These are phyloP conservation scores for Macrobrachium rosenbergii DNA, from an alignment of 1,140 invertebrate genomes.

Conservation along the genomic window DNA sequence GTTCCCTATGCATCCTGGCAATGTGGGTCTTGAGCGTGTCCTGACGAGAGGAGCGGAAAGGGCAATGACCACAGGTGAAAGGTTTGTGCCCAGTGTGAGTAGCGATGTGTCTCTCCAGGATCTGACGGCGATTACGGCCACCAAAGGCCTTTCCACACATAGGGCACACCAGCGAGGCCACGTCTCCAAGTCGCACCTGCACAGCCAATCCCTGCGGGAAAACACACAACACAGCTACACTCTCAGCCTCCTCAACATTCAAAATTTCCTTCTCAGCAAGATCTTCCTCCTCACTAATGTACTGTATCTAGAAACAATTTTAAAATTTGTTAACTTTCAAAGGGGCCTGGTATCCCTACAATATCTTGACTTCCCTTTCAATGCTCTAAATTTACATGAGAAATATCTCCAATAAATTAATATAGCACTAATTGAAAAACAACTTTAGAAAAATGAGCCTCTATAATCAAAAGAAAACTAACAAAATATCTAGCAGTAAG, in stretches of 20 bases:
- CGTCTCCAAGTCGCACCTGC: slow-evolving; percentile 48
- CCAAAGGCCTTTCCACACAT: slow-evolving; percentile 63
- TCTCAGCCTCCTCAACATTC: slow-evolving; percentile 43
- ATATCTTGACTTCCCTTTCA: too few species aligned
- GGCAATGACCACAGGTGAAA: slow-evolving; percentile 73
- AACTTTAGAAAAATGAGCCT: too few species aligned
- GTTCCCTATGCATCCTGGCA: slow-evolving; percentile 52
- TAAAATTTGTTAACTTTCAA: too few species aligned
- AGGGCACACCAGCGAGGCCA: slow-evolving; percentile 61
- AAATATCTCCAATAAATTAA: too few species aligned
- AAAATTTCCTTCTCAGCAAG: slow-evolving; percentile 7
- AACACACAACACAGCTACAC: slow-evolving; percentile 57
- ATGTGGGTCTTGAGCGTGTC: slow-evolving; percentile 58
- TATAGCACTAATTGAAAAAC: too few species aligned
- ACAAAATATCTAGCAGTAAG: too few species aligned
- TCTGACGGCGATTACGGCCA: slow-evolving; percentile 65
- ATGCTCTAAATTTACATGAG: too few species aligned
- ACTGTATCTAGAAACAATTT: too few species aligned
- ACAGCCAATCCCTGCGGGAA: slow-evolving; percentile 53
- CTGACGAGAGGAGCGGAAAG: slow-evolving; percentile 58
- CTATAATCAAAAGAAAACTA: too few species aligned
- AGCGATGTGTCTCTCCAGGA: slow-evolving; percentile 78
- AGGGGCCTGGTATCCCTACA: too few species aligned
- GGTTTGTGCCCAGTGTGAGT: slow-evolving; percentile 84
- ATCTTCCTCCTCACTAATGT: too few species aligned